Conservation (phyloP, 1,140 invertebrate species). For the Cyclina sinensis region DNA sequence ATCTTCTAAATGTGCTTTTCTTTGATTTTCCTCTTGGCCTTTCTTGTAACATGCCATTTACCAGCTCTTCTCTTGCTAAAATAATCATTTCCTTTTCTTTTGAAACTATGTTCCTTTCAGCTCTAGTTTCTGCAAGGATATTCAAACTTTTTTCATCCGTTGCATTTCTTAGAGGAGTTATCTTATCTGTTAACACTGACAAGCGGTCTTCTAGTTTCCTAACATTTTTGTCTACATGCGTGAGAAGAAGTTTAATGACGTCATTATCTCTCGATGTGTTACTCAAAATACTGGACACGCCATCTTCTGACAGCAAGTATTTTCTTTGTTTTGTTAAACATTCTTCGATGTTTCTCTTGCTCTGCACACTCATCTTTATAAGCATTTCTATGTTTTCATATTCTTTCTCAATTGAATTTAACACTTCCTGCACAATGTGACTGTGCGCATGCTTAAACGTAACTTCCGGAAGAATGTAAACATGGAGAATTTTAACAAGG, state of each 20-base stretch:
- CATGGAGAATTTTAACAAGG: constrained; percentile 40
- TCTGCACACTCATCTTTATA: constrained; percentile 16
- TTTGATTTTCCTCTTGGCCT: not conserved
- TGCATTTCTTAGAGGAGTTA: not conserved
- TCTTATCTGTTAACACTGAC: not conserved
- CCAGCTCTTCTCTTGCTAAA: constrained; percentile 12
- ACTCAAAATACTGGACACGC: not conserved
- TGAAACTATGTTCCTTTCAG: not conserved
- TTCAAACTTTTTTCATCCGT: not conserved
- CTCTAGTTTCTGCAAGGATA: not conserved
- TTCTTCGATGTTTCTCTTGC: constrained; percentile 23
- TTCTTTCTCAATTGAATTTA: constrained; percentile 2
- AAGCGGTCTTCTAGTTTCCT: not conserved
- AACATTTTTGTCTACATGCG: constrained; percentile 31
- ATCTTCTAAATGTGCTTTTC: not conserved
- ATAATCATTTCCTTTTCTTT: constrained; percentile 8
- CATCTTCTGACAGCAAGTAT: not conserved
- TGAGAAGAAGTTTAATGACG: constrained; percentile 13
- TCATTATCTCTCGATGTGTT: not conserved
- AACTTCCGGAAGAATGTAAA: constrained; percentile 42
- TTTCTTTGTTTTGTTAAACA: not conserved
- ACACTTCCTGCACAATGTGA: not conserved
- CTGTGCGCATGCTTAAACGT: not conserved
- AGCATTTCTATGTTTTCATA: constrained; percentile 27
- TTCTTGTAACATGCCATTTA: not conserved